These are phyloP conservation scores for Trissolcus brochymenae DNA, from an alignment of 2,888 invertebrate species.

Conservation along the genomic window DNA sequence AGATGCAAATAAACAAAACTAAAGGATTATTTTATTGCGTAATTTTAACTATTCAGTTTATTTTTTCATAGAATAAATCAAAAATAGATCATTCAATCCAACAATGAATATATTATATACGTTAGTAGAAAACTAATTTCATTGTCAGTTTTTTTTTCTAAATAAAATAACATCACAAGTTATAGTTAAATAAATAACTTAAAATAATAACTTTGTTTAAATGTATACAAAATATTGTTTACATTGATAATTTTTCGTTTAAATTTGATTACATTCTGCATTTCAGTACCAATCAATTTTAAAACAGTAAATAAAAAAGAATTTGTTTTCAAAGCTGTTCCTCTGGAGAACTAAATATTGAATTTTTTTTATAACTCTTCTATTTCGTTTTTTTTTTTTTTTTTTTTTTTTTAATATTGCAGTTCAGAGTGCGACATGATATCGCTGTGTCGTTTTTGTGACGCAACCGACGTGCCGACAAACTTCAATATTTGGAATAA, in stretches of 20 bases:
- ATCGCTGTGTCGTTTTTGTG: constrained; percentile 18
- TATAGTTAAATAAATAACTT: too few relatives aligned
- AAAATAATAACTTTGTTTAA: too few relatives aligned
- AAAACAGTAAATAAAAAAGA: too few relatives aligned
- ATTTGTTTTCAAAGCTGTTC: too few relatives aligned
- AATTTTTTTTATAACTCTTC: background rate
- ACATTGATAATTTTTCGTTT: background rate
- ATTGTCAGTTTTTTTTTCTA: too few relatives aligned
- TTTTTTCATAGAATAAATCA: background rate
- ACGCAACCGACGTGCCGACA: constrained; percentile 31
- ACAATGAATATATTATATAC: background rate
- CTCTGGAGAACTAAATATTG: too few relatives aligned
- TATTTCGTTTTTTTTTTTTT: background rate
- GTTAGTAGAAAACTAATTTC: background rate
- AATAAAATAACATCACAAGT: too few relatives aligned
- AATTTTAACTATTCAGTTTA: too few relatives aligned
- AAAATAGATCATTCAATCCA: background rate
- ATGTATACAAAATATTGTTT: background rate
- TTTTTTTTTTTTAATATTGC: background rate
- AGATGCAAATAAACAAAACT: too few relatives aligned
- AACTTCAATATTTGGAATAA: constrained; percentile 25
- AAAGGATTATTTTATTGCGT: too few relatives aligned
- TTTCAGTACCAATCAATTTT: too few relatives aligned
- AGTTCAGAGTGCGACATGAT: constrained; percentile 2
- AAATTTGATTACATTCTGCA: too few relatives aligned